Percentiles rank a stretch among this genome's conserved stretches.
Evolutionary conservation across 1,140 invertebrate genomes (phyloP).

Genomic region (Luehdorfia chinensis): DNA sequence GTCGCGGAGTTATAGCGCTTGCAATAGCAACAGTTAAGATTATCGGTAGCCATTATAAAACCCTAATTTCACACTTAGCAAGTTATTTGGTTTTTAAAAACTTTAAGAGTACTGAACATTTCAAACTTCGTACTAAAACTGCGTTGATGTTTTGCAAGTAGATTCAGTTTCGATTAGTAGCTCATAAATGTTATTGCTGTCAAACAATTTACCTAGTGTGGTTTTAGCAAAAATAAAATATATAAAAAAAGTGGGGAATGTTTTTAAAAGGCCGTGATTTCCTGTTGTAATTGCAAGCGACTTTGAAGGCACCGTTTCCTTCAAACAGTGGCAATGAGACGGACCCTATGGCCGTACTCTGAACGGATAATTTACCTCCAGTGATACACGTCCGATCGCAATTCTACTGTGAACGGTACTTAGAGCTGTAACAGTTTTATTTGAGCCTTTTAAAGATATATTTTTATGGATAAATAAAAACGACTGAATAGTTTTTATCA

Average conservation of each 20-base stretch:
- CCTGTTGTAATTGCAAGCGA: neutral
- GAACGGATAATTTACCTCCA: conserved; percentile 47
- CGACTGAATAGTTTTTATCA: conserved; percentile 75
- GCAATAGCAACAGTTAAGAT: conserved; percentile 17
- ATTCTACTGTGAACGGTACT: conserved; percentile 47
- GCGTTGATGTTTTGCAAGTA: too few relatives aligned
- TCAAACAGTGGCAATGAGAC: conserved; percentile 1
- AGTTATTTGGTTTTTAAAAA: neutral
- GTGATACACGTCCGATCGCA: conserved; percentile 55
- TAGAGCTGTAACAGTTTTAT: conserved; percentile 64
- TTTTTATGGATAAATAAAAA: conserved; percentile 76
- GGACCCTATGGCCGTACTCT: conserved; percentile 26
- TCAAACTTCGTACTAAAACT: too few relatives aligned
- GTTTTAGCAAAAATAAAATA: neutral
- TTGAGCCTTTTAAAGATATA: conserved; percentile 76
- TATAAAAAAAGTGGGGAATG: conserved; percentile 5
- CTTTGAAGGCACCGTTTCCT: neutral
- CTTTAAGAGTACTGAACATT: too few relatives aligned
- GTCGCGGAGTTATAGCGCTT: conserved; percentile 5
- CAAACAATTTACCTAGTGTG: too few relatives aligned
- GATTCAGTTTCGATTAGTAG: too few relatives aligned
- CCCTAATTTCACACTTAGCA: conserved; percentile 8
- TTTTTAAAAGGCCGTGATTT: conserved; percentile 5
- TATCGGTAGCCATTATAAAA: conserved; percentile 6
- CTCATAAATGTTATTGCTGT: too few relatives aligned